Base-by-base conservation (phyloP, 2,113 vertebrate species). In the Gambusia holbrooki region DNA sequence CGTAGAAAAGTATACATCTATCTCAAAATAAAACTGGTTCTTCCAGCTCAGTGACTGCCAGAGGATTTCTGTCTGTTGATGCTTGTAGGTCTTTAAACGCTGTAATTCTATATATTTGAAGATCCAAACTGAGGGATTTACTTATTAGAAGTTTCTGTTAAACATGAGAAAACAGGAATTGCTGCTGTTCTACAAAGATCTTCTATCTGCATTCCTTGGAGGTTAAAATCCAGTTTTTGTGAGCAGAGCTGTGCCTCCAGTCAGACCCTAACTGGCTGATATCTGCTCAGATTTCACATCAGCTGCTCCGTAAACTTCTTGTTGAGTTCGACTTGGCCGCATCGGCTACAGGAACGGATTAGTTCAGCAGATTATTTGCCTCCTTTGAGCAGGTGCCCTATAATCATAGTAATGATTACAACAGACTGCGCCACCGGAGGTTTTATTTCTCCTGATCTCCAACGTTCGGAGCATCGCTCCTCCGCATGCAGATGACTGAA, bases 301-400 rank as follows among this genome's bases (percentile, higher is more conserved):
- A 69, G 66, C 69, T 29, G 64, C 72, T 65, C 80, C 71, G 51
- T 63, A 62, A 81, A 75, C 27, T 65, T 81, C 70, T 83, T 30
- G 17, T 63, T 40, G 42, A 75, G 69, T 70, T 60, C 70, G 64
- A n/a, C 65, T 73, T 68, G 27, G 22, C 66, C 70, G 30, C 65
- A 84, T 84, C 71, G 66, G 61, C 68, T 73, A 73, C 19, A 75
- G 51, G 73, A 81, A 73, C 3, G 5, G 72, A 87, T 86, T 79
- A 78, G 74, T 87, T 85, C 48, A 69, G 75, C 66, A 79, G 73
- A 87, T 89, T 76, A 83, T 77, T 77, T 69, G 33, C 73, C 71
- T 79, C 63, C 66, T 79, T 69, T 61, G 71, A 80, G 48, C 66
- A 76, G 72, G 65, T 78, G 69, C 66, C 28, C 58, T 48, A 42